Percentiles rank a stretch among this genome's conserved stretches.
Evolutionary conservation across 2,113 vertebrate genomes (phyloP).

Genomic region (Colius striatus): DNA sequence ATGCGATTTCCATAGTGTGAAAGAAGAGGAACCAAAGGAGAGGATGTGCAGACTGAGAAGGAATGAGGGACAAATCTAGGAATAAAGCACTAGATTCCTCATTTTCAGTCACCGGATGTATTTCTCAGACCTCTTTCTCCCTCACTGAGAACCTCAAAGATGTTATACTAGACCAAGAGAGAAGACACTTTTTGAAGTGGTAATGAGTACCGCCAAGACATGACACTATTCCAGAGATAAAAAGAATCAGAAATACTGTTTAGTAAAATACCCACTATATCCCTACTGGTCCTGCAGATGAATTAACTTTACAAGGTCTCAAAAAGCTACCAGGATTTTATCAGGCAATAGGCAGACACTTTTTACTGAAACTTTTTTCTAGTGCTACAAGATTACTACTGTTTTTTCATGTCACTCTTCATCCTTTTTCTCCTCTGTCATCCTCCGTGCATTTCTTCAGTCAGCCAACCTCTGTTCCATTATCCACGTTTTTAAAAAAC

Average conservation of each 20-base stretch:
- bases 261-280: neutral
- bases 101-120: neutral
- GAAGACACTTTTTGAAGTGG: slow-evolving; percentile 27
- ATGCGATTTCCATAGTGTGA: neutral
- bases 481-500: neutral
- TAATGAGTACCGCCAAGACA: neutral
- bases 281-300: neutral
- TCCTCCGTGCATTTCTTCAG: neutral
- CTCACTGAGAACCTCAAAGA: neutral
- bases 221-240: neutral
- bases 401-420: neutral
- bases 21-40: neutral
- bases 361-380: neutral
- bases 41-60: neutral
- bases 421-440: neutral
- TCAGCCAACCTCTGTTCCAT: neutral
- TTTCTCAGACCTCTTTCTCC: neutral
- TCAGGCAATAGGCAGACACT: neutral
- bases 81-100: neutral
- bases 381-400: neutral
- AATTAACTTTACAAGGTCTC: neutral
- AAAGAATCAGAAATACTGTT: slow-evolving; percentile 4
- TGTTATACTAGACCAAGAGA: neutral
- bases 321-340: neutral
- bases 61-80: neutral